Evolutionary conservation across 2,797 vertebrate genomes (phyloP), one percentile per base, ranked within the genome.

Genomic region (Periparus ater): DNA sequence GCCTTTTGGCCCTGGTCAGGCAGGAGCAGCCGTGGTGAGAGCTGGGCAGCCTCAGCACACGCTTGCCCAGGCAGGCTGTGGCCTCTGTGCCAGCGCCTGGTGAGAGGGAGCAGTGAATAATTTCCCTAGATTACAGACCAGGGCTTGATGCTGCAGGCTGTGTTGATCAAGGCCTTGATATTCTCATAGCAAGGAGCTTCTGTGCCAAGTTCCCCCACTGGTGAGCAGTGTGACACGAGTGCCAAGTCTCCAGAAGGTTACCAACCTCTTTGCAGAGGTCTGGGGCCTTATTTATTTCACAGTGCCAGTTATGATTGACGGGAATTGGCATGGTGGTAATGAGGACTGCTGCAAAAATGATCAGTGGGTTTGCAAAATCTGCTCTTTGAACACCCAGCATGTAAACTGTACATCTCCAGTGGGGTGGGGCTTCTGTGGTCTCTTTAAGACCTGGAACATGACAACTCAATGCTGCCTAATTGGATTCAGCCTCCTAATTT

Each of bases 241-340:
- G 88, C 91, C 88, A 94, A 78, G 36, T 17, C 79, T 45, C 85
- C 70, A 55, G 62, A 71, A 75, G 71, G 55, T 90, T 79, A 82
- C 83, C 50, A 48, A 84, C 36, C 77, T 66, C 62, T 79, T 73
- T 54, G 34, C 40, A 73, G 66, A 0, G 0, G 51, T 45, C 29
- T 12, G 38, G 50, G 58, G 67, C 21, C 54, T 93, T 60, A 91
- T 81, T 89, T 87, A 66, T 94, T 89, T 93, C 42, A 42, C 38
- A 32, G 60, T 62, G 80, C 66, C 40, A 45, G 76, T 47, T 45
- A 12, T 96, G 95, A 96, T n/a, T 96, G 96, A 86, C 92, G 93
- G 92, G 36, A 76, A 88, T 88, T 93, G 70, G 88, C 91, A 94
- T 93, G 92, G 74, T 42, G 72, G 73, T 95, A 96, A 97, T 76